Conservation (phyloP, 2,797 vertebrate species). For the Acestrorhynchus altus region DNA sequence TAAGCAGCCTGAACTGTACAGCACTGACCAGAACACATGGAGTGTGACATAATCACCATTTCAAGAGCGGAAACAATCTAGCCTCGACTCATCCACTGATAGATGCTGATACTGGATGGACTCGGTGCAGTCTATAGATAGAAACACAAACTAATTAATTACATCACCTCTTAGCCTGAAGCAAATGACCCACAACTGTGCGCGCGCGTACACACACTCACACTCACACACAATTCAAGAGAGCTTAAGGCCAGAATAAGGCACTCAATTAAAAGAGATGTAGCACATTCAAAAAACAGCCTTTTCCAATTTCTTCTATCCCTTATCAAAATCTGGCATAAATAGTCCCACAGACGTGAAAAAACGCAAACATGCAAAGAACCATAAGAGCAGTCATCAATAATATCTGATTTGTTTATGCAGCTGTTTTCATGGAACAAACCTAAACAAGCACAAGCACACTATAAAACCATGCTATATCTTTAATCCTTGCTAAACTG, state of each 20-base stretch:
- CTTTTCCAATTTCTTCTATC: not conserved
- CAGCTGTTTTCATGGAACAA: not conserved
- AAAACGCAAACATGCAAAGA: not conserved
- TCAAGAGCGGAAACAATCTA: not conserved
- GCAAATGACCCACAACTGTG: not conserved
- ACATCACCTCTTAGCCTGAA: constrained; percentile 8
- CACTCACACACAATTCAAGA: not conserved
- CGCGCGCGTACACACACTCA: not conserved
- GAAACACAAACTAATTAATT: constrained; percentile 28
- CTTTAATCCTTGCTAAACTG: not conserved
- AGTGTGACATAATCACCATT: not conserved
- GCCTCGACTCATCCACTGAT: not conserved
- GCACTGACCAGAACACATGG: not conserved
- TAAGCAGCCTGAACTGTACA: not conserved
- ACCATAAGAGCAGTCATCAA: not conserved
- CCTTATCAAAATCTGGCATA: not conserved
- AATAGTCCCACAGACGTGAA: not conserved
- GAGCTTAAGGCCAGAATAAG: not conserved
- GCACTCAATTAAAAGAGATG: not conserved
- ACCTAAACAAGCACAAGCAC: not conserved
- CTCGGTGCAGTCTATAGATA: not conserved
- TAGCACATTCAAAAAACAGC: not conserved
- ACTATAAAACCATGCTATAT: not conserved
- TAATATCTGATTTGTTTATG: not conserved
- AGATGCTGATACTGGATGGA: constrained; percentile 2